These are phyloP conservation scores for Thamnaconus septentrionalis DNA, from an alignment of 2,113 vertebrate species.

Conservation along the genomic window DNA sequence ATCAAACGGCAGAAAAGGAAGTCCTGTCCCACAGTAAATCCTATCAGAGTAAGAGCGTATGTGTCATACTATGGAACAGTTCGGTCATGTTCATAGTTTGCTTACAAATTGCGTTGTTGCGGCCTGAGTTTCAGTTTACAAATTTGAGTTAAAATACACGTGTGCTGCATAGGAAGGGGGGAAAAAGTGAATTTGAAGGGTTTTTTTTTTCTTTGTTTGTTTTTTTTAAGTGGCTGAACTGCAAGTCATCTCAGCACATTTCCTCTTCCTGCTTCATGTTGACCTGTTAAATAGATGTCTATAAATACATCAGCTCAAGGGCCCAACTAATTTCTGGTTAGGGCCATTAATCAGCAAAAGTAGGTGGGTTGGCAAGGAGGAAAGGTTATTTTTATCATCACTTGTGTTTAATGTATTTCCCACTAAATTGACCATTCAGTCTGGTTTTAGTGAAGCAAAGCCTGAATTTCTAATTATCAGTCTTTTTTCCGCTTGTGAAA, in stretches of 20 bases:
- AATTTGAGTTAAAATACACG: no score
- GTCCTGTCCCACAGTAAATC: not conserved
- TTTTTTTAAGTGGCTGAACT: constrained; percentile 1
- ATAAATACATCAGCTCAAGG: constrained; percentile 29
- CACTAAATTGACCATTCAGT: no score
- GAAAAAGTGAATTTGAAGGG: no score
- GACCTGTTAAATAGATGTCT: constrained; percentile 32
- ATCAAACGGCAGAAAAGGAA: not conserved
- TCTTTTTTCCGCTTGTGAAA: no score
- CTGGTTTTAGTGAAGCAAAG: no score
- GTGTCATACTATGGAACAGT: no score
- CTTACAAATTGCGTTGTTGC: no score
- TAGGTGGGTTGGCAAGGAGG: constrained; percentile 2
- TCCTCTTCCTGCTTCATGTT: constrained; percentile 21
- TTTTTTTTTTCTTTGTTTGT: not conserved
- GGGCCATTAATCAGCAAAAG: constrained; percentile 15
- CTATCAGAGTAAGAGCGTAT: not conserved
- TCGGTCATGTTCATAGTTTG: no score
- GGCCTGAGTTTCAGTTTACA: not conserved
- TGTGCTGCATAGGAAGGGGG: no score
- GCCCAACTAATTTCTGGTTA: constrained; percentile 26
- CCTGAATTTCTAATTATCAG: no score
- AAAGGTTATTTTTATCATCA: constrained; percentile 1
- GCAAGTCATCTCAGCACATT: constrained; percentile 9
- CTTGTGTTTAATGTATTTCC: not conserved